Conservation (phyloP, 2,888 invertebrate genomes). For the Caenorhabditis parvicauda region DNA sequence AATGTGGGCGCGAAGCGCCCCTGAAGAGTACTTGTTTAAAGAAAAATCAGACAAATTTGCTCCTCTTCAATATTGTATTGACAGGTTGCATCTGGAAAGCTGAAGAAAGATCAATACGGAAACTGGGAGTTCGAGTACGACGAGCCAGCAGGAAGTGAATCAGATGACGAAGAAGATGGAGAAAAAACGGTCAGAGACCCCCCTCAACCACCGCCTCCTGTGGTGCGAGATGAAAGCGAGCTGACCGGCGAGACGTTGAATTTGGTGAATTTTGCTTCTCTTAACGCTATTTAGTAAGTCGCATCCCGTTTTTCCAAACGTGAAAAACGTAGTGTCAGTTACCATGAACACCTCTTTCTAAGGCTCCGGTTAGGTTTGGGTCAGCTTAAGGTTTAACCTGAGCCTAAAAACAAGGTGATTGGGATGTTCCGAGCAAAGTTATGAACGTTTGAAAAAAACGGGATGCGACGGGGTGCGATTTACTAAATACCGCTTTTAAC, state of each 20-base stretch:
- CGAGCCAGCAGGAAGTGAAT: slow-evolving; percentile 32
- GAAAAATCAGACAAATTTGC: no score
- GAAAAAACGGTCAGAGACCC: neutral
- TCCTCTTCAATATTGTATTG: neutral
- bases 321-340: no score
- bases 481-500: neutral
- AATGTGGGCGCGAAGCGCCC: no score
- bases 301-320: no score
- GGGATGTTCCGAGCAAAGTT: no score
- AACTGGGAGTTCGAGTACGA: slow-evolving; percentile 62
- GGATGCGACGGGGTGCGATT: no score
- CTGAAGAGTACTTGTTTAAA: no score
- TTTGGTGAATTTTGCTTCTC: slow-evolving; percentile 20
- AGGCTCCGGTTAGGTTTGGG: no score
- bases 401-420: no score
- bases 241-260: slow-evolving; percentile 30
- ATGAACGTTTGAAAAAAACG: no score
- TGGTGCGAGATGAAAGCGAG: neutral
- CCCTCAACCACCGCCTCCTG: neutral
- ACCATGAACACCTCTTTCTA: no score
- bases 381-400: no score
- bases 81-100: slow-evolving; percentile 56
- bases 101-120: slow-evolving; percentile 60
- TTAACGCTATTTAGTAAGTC: neutral
- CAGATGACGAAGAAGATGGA: slow-evolving; percentile 29